These are phyloP conservation scores for Leptestheria dahalacensis DNA, from an alignment of 1,140 invertebrate genomes.

Conservation along the genomic window DNA sequence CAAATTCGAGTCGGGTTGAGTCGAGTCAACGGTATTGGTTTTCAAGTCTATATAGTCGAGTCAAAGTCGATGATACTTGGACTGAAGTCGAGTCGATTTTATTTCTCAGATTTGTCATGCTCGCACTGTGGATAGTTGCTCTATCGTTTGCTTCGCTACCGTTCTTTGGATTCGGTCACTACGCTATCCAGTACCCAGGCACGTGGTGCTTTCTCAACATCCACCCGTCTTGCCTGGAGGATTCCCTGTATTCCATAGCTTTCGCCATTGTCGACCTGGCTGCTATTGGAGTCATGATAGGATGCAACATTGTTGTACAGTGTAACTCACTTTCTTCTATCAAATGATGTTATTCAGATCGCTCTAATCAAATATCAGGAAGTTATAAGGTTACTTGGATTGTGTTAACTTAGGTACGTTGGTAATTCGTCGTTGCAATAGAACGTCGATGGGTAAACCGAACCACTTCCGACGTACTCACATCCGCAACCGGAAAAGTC, in stretches of 20 bases:
- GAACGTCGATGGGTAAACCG: conserved; percentile 19
- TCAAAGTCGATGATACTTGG: no score
- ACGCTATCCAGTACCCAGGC: conserved; percentile 28
- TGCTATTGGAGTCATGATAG: conserved; percentile 24
- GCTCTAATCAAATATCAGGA: no score
- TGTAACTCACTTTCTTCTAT: conserved; percentile 13
- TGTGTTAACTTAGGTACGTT: conserved; percentile 20
- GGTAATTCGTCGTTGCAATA: conserved; percentile 22
- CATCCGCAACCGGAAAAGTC: conserved; percentile 22
- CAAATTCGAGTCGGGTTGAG: no score
- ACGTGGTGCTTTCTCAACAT: conserved; percentile 33
- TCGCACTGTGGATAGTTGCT: conserved; percentile 25
- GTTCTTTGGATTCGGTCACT: conserved; percentile 28
- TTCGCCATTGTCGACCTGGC: conserved; percentile 25
- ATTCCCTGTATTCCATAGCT: conserved; percentile 23
- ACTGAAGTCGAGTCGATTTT: conserved; percentile 4
- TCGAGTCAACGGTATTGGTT: no score
- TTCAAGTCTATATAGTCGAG: no score
- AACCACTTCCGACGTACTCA: conserved; percentile 20
- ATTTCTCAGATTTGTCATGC: conserved; percentile 20
- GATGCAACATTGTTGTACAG: conserved; percentile 27
- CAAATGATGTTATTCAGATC: no score
- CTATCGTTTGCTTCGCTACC: conserved; percentile 27
- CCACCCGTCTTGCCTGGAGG: conserved; percentile 21
- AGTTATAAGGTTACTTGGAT: no score